Conservation (phyloP, 2,113 vertebrate genomes). For the Heteronetta atricapilla region DNA sequence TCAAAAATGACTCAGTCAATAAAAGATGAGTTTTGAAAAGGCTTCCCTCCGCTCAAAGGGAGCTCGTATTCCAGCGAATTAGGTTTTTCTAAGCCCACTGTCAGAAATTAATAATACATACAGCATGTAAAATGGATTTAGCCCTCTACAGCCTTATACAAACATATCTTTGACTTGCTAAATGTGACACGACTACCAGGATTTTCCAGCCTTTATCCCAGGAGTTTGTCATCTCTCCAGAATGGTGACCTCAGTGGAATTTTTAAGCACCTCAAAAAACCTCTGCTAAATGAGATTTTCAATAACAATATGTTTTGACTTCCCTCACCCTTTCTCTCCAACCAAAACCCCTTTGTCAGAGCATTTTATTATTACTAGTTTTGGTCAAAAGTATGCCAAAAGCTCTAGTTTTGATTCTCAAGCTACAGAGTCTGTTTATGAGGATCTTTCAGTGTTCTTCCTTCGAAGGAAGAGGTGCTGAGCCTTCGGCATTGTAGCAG, state of each 20-base stretch:
- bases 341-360: not conserved
- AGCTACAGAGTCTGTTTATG: not conserved
- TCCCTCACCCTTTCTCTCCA: not conserved
- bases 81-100: conserved; percentile 70
- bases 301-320: not conserved
- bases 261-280: not conserved
- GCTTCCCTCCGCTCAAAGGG: conserved; percentile 64
- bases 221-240: conserved; percentile 46
- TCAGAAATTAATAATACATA: conserved; percentile 73
- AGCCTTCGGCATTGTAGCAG: not conserved
- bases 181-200: conserved; percentile 54
- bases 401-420: not conserved
- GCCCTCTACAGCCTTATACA: conserved; percentile 62
- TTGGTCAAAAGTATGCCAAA: not conserved
- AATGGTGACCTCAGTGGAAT: conserved; percentile 54
- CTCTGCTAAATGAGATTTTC: conserved; percentile 38
- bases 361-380: not conserved
- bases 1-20: conserved; percentile 78
- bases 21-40: conserved; percentile 79
- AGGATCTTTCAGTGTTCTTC: not conserved
- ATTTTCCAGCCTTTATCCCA: conserved; percentile 50
- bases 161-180: conserved; percentile 67
- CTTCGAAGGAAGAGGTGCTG: not conserved
- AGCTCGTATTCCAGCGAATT: conserved; percentile 69
- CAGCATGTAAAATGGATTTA: conserved; percentile 63